Percentiles rank a stretch among this genome's conserved stretches.
These are phyloP conservation scores for Timema cristinae DNA, from an alignment of 2,888 invertebrate genomes.

Conservation along the genomic window DNA sequence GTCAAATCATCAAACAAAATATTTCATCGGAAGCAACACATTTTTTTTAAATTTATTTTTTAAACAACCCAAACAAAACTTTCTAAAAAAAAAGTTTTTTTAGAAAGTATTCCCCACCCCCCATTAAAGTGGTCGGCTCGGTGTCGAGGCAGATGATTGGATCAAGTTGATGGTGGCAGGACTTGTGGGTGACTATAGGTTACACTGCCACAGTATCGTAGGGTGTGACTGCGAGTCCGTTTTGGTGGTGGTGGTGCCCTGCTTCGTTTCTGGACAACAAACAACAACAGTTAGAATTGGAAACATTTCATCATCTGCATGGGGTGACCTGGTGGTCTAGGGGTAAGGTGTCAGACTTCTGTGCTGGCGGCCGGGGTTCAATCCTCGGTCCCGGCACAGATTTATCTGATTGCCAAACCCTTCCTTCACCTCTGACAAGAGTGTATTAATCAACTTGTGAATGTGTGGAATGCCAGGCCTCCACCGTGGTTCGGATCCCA, in stretches of 20 bases:
- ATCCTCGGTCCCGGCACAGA: too few relatives aligned
- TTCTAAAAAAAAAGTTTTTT: background rate
- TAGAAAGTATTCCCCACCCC: too few relatives aligned
- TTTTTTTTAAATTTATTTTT: slow-evolving; percentile 2
- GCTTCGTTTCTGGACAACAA: slow-evolving; percentile 76
- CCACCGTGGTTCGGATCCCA: too few relatives aligned
- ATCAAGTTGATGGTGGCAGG: background rate
- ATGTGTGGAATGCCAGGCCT: too few relatives aligned
- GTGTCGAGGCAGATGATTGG: background rate
- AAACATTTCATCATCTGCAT: too few relatives aligned
- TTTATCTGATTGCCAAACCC: too few relatives aligned
- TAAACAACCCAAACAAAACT: slow-evolving; percentile 10
- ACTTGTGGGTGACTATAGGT: slow-evolving; percentile 58
- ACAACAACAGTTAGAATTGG: background rate
- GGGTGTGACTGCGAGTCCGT: slow-evolving; percentile 84
- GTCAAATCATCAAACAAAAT: too few relatives aligned
- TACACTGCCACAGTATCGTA: slow-evolving; percentile 99
- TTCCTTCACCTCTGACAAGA: too few relatives aligned
- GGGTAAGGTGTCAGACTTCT: too few relatives aligned
- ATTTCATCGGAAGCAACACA: background rate
- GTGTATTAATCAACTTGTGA: too few relatives aligned
- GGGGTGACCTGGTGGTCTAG: too few relatives aligned
- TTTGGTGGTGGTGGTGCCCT: slow-evolving; percentile 74
- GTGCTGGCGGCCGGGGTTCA: too few relatives aligned
- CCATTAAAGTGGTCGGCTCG: background rate